Base-by-base conservation (phyloP, 1,140 invertebrate species). In the Caligus rogercresseyi region DNA sequence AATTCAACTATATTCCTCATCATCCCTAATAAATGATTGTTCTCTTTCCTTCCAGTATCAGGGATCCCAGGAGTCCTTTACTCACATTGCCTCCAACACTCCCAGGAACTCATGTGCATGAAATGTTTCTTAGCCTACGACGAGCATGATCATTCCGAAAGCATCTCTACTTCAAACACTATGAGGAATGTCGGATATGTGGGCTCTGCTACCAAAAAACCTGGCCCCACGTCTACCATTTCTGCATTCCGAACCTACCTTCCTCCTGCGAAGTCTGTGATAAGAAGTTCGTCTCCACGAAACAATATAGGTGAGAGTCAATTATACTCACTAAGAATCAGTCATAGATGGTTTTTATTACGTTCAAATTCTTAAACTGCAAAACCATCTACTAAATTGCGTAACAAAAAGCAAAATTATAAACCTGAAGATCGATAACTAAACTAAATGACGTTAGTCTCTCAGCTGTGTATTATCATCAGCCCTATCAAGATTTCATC, bases 201-300 rank as follows among this genome's bases (percentile, higher is more conserved):
- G 15, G 21, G 7, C 21, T 16, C 19, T 63, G 61, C 16, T 51
- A 63, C 43, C 23, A 53, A 11, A 56, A 56, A 16, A 63, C 61
- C 11, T 63, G 61, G 61, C 61, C 61, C 16, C 61, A 63, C 52
- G 61, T 63, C 19, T 63, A 63, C 23, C 61, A 63, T 26, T 63
- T 63, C 20, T 63, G 61, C 43, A 16, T 63, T 21, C 61, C 54
- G 25, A 25, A 54, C 16, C n/a, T 18, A 14, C 25, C 61, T 20
- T 16, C 21, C 15, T 3, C 52, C 19, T 63, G 61, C 25, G 51
- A 63, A 11, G 52, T 25, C 1, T 63, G 61, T 25, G 61, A 63
- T 18, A n/a, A 19, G n/a, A 56, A 2, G 1, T 53, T 63, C 21
- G 20, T 19, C 7, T 53, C 16, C 15, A 21, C 52, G 3, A 53